Evolutionary conservation across 2,888 invertebrate genomes (phyloP).

Genomic region (Formica aserva): DNA sequence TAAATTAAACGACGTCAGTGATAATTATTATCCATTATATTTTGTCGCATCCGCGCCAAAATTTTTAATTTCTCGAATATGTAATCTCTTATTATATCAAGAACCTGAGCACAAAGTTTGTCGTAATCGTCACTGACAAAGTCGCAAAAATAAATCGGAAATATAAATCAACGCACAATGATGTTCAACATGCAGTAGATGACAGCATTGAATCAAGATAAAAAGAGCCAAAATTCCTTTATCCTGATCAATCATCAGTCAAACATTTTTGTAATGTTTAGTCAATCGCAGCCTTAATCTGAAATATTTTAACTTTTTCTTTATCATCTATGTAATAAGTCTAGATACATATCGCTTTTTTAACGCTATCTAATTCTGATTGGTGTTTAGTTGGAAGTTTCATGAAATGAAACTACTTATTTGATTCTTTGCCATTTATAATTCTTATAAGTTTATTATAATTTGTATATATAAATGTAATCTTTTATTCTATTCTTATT

Average conservation of each 20-base stretch:
- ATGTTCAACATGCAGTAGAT: too few species aligned
- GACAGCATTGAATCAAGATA: too few species aligned
- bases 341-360: too few species aligned
- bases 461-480: background rate
- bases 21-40: background rate
- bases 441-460: slow-evolving; percentile 54
- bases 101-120: too few species aligned
- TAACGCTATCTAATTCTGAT: background rate
- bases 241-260: background rate
- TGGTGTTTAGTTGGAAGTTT: background rate
- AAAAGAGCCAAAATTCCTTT: background rate
- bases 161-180: too few species aligned
- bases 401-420: background rate
- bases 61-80: too few species aligned
- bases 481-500: slow-evolving; percentile 55
- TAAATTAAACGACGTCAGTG: background rate
- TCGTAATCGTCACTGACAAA: too few species aligned
- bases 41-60: too few species aligned
- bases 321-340: too few species aligned
- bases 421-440: slow-evolving; percentile 69
- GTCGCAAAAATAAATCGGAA: too few species aligned
- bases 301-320: background rate
- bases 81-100: too few species aligned
- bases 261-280: too few species aligned
- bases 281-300: background rate